Evolutionary conservation across 2,888 invertebrate species (phyloP), one percentile per base, ranked within the genome.

Genomic region (Lasioglossum zephyrum): DNA sequence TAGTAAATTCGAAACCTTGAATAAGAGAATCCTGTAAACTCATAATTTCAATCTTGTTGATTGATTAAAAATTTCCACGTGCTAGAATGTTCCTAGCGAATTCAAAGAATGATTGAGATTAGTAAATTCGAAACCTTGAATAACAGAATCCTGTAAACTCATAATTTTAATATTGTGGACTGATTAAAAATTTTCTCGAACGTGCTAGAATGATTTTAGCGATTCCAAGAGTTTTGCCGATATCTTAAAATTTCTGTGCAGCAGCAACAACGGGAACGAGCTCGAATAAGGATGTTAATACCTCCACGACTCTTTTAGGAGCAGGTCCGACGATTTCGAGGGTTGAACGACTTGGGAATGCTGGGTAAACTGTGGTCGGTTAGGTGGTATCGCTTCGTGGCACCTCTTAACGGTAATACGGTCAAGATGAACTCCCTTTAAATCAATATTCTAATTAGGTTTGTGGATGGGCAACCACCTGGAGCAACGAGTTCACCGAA

Each of bases 401-500:
- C 39, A 22, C 39, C 69, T 69, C 22, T 22, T 18, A 69, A 39
- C 69, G 39, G 69, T 36, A 69, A 39, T 69, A 39, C 69, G 9
- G 69, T 4, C 18, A 31, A 36, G 69, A 69, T 69, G 4, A 22
- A 11, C 69, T 69, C 39, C 22, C 22, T 69, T 69, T 69, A 69
- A 69, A 69, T 69, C 69, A 69, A 69, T 69, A 69, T 69, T 39
- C 70, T 41, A 70, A 70, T 70, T 66, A 47, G 36, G 44, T 18
- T 3, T 5, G 49, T 22, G 6, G 57, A 57, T 31, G 70, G 39
- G 26, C 41, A 49, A 72, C 77, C 84, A 84, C 63, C 84, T 77
- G 84, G 82, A 66, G 82, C 82, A 49, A 47, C 66, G 41, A 60
- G 47, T 53, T 39, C 72, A 9, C 16, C 77, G 84, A 74, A 53